phyloP scores from a whole-genome alignment of 2,797 vertebrate genomes.

The Todus mexicanus region DNA sequence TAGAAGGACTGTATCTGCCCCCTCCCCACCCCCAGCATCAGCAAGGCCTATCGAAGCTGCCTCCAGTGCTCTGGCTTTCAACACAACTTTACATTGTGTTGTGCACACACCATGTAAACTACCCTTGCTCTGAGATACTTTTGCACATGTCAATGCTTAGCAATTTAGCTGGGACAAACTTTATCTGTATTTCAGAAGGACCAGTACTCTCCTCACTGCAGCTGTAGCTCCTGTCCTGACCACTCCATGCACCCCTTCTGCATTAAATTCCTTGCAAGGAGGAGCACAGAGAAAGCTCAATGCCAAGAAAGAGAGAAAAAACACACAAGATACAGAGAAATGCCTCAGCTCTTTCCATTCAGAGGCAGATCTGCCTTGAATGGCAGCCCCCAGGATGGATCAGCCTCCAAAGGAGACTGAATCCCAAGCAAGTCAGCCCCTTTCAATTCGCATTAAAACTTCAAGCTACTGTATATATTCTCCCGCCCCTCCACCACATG shows the following conservation, averaged over 20 bases:
- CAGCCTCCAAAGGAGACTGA: not conserved
- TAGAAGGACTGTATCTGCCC: not conserved
- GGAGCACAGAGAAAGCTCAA: not conserved
- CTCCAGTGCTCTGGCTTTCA: not conserved
- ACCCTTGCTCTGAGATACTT: not conserved
- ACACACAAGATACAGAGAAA: not conserved
- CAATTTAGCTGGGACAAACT: not conserved
- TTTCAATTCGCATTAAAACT: not conserved
- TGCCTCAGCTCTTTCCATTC: not conserved
- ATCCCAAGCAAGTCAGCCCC: not conserved
- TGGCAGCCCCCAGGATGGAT: not conserved
- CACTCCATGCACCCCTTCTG: not conserved
- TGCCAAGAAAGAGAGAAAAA: not conserved
- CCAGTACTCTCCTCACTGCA: not conserved
- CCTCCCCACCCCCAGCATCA: not conserved
- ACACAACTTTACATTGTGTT: too few relatives aligned
- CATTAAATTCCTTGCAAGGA: not conserved
- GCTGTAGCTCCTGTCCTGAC: not conserved
- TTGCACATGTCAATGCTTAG: not conserved
- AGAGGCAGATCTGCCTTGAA: constrained; percentile 43
- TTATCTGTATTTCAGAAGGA: not conserved
- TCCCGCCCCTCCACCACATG: not conserved
- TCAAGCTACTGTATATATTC: not conserved
- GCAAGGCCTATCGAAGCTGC: not conserved
- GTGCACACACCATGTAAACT: not conserved